Base-by-base conservation (phyloP, 2,888 invertebrate species). In the Volucella zonaria region DNA sequence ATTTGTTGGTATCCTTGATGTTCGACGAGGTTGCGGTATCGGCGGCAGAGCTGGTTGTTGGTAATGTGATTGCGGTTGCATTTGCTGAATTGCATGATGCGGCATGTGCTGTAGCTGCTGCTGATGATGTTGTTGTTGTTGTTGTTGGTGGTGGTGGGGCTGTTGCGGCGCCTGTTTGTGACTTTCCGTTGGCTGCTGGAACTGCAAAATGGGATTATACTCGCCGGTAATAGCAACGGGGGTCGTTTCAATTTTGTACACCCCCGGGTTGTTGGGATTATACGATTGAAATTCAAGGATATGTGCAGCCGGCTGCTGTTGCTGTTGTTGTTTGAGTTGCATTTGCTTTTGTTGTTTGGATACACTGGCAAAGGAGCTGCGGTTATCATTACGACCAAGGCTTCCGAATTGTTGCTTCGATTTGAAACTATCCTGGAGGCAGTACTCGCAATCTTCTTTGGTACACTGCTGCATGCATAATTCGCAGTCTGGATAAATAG, bases 211-310 rank as follows among this genome's bases (percentile, higher is more conserved):
- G 8, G 92, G 91, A 88, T 91, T 92, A 75, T 92, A 92, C 79
- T 92, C 92, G 3, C 91, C 91, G 0, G 91, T 92, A 15, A 92
- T 92, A 58, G 92, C 91, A 11, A 92, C 92, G 1, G 92, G 92
- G 9, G 92, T 92, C 0, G 92, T 92, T 86, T 92, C 92, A 23
- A 92, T 91, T 89, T 92, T 92, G 76, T 90, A 92, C 3, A 92
- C 92, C 15, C 91, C 92, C 18, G 92, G 92, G 89, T 92, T 92
- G 74, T 91, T 92, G 1, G 92, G 92, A 88, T 92, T 92, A 85
- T 92, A 92, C 0, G 92, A 92, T 80, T 92, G 92, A 82, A 91
- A 92, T 80, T 92, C 92, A 8, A 92, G 88, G 54, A 92, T 91
- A 61, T 91, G 91, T 1, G 91, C 90, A 0, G 89, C 86, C 3